Evolutionary conservation across 2,797 vertebrate genomes (phyloP), one percentile per base, ranked within the genome.

Genomic region (Cynopterus sphinx): DNA sequence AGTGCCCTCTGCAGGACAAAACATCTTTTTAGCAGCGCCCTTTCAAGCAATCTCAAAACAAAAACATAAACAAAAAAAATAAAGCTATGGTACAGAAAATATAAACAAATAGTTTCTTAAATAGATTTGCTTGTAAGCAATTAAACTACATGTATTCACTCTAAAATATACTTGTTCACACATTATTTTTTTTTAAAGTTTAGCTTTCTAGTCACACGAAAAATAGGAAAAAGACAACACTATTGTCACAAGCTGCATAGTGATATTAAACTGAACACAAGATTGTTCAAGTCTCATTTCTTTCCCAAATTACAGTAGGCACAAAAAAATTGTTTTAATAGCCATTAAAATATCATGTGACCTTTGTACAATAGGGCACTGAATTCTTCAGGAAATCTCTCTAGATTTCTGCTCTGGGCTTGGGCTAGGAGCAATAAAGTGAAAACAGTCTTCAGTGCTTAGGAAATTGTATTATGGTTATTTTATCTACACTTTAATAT

Each of bases 1-100:
- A 98, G 97, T 98, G 98, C 98, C 98, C 98, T 98, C 98, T 98
- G 97, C 98, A 98, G 98, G 98, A 68, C 41, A 94, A 96, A 86
- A 46, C 0, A 26, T 39, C 33, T 86, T 86, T 59, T 21, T 24
- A 87, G 55, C 26, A 88, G 53, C 3, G 24, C 5, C 79, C 61
- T 87, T 87, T 73, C 26, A 31, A 28, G 70, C 31, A 55, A 33
- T 41, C 43, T 59, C 46, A 81, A 68, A 79, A 41, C 70, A 46
- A 43, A 57, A n/a, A 13, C 28, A 43, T 17, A 24, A 53, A 26
- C 36, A 26, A 51, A 6, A 67, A 65, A 13, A 39, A 33, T 46
- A 5, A 10, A 92, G 41, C 81, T 61, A 63, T 57, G 61, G 33
- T 79, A 36, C 86, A 87, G 86, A 93, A 97, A 96, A 94, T 39